These are phyloP conservation scores for Heliocidaris tuberculata DNA, from an alignment of 35 echinoderm and acorn worm species.

Conservation along the genomic window DNA sequence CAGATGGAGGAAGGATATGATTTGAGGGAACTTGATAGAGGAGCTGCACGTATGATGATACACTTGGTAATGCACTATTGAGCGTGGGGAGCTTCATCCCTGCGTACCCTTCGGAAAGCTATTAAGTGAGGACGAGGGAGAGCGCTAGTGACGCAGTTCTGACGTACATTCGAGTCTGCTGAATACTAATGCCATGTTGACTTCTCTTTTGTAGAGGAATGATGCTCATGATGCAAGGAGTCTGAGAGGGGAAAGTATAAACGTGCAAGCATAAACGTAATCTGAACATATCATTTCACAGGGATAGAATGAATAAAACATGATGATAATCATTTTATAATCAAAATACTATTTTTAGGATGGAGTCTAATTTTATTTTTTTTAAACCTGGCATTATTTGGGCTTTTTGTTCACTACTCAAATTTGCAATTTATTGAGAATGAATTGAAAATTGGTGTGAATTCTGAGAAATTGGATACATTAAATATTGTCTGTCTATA, in stretches of 20 bases:
- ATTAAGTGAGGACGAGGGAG: background rate
- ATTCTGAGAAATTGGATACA: too few relatives aligned
- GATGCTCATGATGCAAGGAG: background rate
- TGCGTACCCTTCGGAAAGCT: background rate
- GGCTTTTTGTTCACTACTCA: too few relatives aligned
- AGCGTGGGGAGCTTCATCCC: background rate
- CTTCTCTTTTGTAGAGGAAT: background rate
- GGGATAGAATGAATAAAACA: too few relatives aligned
- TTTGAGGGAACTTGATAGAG: background rate
- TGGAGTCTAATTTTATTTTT: too few relatives aligned
- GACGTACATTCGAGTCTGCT: background rate
- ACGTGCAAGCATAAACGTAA: too few relatives aligned
- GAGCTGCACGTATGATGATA: background rate
- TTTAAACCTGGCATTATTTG: too few relatives aligned
- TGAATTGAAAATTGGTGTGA: too few relatives aligned
- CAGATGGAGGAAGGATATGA: background rate
- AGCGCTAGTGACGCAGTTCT: background rate
- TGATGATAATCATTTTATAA: too few relatives aligned
- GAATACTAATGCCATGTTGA: background rate
- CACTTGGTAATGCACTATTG: conserved; percentile 1
- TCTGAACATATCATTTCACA: too few relatives aligned
- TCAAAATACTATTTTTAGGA: too few relatives aligned
- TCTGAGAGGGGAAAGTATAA: background rate
- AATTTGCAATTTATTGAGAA: too few relatives aligned
- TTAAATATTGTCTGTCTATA: too few relatives aligned